Percentiles rank a stretch among this genome's conserved stretches.
Conservation (phyloP, 1,140 invertebrate genomes). For the Pomacea maculata region DNA sequence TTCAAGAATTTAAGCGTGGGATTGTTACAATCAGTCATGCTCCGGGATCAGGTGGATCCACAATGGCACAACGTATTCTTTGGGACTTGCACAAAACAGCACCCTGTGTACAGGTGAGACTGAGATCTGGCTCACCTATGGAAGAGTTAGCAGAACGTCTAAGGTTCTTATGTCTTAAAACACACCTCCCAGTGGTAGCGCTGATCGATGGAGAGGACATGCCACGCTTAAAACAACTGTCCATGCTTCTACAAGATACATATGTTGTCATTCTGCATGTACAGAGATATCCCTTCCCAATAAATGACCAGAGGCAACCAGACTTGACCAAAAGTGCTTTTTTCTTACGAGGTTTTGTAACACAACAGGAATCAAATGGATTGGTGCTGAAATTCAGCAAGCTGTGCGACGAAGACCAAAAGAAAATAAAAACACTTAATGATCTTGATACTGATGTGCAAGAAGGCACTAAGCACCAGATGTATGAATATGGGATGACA, state of each 20-base stretch:
- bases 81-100: conserved; percentile 30
- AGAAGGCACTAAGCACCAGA: conserved; percentile 10
- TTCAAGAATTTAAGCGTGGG: conserved; percentile 26
- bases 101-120: conserved; percentile 34
- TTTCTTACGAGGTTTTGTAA: conserved; percentile 18
- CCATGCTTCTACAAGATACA: conserved; percentile 13
- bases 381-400: conserved; percentile 6
- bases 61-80: conserved; percentile 34
- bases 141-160: conserved; percentile 25
- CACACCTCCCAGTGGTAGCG: conserved; percentile 31
- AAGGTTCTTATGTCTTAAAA: conserved; percentile 24
- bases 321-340: conserved; percentile 2
- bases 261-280: conserved; percentile 34
- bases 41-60: conserved; percentile 39
- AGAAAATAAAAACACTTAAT: conserved; percentile 2
- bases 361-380: conserved; percentile 21
- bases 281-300: conserved; percentile 22
- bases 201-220: conserved; percentile 47
- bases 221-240: conserved; percentile 27
- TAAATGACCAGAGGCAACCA: background rate
- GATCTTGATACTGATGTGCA: conserved; percentile 25
- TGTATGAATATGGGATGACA: conserved; percentile 40
- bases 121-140: conserved; percentile 11
- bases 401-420: conserved; percentile 1
- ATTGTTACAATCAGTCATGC: conserved; percentile 28